Evolutionary conservation across 2,888 invertebrate species (phyloP).

Genomic region (Pollenia angustigena): DNA sequence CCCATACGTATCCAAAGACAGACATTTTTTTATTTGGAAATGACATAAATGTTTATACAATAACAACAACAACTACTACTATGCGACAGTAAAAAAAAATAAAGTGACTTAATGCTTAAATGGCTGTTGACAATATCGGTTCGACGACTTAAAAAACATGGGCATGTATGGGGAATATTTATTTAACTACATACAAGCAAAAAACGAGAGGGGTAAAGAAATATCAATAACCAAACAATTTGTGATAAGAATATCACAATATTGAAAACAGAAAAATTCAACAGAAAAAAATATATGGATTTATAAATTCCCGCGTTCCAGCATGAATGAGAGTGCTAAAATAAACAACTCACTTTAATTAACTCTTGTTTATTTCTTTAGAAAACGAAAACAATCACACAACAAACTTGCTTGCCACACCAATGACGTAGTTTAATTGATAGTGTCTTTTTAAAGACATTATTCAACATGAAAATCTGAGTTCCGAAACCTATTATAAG

Average conservation of each 20-base stretch:
- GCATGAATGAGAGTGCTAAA: constrained; percentile 56
- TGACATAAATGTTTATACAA: constrained; percentile 39
- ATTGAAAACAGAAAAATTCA: constrained; percentile 40
- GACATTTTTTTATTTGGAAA: constrained; percentile 44
- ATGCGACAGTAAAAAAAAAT: constrained; percentile 24
- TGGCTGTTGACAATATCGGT: constrained; percentile 57
- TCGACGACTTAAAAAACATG: constrained; percentile 55
- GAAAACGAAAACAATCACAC: constrained; percentile 18
- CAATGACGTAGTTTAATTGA: constrained; percentile 32
- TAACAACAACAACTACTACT: constrained; percentile 4
- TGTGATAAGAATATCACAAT: constrained; percentile 42
- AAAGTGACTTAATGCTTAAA: constrained; percentile 55
- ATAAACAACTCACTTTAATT: constrained; percentile 50
- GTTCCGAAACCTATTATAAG: not conserved
- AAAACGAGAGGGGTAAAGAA: constrained; percentile 27
- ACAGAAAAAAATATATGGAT: not conserved
- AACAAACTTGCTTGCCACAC: constrained; percentile 23
- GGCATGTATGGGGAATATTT: constrained; percentile 5
- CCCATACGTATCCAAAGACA: constrained; percentile 1
- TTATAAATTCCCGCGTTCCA: constrained; percentile 53
- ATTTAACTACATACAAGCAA: not conserved
- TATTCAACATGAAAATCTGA: constrained; percentile 18
- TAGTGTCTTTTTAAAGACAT: not conserved
- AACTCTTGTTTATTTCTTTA: constrained; percentile 55
- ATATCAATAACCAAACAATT: constrained; percentile 36